phyloP scores from a whole-genome alignment of 2,797 vertebrate genomes.

The Philypnodon macrostomus region DNA sequence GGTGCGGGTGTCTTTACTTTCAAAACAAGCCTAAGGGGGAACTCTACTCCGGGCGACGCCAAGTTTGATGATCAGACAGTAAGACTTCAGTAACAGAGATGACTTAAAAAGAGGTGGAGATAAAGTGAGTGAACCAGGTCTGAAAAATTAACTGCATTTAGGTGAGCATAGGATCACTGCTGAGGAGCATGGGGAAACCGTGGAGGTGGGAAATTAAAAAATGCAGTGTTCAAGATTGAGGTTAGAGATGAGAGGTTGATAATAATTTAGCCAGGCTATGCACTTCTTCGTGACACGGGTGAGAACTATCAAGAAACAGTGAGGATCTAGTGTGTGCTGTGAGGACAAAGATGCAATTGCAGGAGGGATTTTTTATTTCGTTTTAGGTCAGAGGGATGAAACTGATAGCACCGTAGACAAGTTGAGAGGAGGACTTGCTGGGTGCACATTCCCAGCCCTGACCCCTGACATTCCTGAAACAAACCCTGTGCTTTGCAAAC shows the following conservation, averaged over 20 bases:
- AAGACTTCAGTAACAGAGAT: constrained; percentile 57
- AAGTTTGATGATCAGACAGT: constrained; percentile 69
- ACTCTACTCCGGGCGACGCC: constrained; percentile 47
- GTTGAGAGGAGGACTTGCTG: constrained; percentile 41
- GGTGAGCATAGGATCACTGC: constrained; percentile 38
- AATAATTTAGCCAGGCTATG: constrained; percentile 45
- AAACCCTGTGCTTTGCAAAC: constrained; percentile 45
- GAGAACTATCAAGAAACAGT: constrained; percentile 50
- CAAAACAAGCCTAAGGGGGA: constrained; percentile 62
- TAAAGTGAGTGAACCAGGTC: constrained; percentile 27
- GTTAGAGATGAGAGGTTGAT: constrained; percentile 59
- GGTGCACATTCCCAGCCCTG: constrained; percentile 59
- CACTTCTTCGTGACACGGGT: constrained; percentile 17
- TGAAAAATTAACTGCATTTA: constrained; percentile 47
- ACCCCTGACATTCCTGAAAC: constrained; percentile 63
- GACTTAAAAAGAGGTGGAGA: constrained; percentile 45
- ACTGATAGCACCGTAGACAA: constrained; percentile 46
- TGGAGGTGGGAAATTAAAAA: constrained; percentile 56
- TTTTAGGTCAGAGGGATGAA: too few species aligned
- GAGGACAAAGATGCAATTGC: constrained; percentile 41
- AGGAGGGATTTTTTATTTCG: too few species aligned
- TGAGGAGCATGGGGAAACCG: constrained; percentile 43
- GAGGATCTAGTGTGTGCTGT: constrained; percentile 46
- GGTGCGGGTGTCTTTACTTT: constrained; percentile 61
- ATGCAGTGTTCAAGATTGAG: constrained; percentile 50